Percentiles rank a stretch among this genome's conserved stretches.
phyloP scores from a whole-genome alignment of 2,113 vertebrate genomes.

The Cyphomyrus plagiostoma region DNA sequence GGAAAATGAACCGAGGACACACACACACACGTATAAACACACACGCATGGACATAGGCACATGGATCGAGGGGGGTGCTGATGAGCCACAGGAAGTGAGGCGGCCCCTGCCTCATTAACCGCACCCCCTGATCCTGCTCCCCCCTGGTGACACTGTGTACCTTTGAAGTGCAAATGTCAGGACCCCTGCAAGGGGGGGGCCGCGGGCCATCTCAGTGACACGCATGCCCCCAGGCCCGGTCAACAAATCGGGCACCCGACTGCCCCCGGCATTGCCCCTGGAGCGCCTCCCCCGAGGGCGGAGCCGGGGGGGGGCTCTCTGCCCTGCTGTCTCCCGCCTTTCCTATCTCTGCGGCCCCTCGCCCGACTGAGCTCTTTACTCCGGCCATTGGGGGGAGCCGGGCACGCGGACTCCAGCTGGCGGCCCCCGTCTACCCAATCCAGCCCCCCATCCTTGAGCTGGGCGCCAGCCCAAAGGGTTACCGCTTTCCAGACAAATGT shows the following conservation, averaged over 20 bases:
- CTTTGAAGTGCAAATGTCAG: conserved; percentile 64
- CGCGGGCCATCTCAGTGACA: conserved; percentile 58
- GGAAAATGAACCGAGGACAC: background rate
- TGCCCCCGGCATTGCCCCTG: conserved; percentile 44
- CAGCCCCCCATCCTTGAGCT: conserved; percentile 30
- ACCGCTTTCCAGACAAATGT: conserved; percentile 57
- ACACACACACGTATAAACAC: background rate
- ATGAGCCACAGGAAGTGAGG: conserved; percentile 2
- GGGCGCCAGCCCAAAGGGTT: conserved; percentile 37
- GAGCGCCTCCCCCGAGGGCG: conserved; percentile 38
- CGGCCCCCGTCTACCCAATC: conserved; percentile 31
- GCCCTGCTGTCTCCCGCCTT: background rate
- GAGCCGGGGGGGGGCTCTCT: conserved; percentile 19
- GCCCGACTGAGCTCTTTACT: conserved; percentile 56
- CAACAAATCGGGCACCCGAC: conserved; percentile 52
- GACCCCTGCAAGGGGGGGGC: conserved; percentile 33
- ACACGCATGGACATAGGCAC: background rate
- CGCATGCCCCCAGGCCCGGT: conserved; percentile 60
- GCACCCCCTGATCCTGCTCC: background rate
- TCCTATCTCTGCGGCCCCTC: conserved; percentile 40
- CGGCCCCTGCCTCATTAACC: background rate
- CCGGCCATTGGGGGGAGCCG: conserved; percentile 49
- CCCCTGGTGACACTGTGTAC: background rate
- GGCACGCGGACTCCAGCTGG: conserved; percentile 51
- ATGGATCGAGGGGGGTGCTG: background rate